phyloP scores from a whole-genome alignment of 1,140 invertebrate species.

The Prorops nasuta region DNA sequence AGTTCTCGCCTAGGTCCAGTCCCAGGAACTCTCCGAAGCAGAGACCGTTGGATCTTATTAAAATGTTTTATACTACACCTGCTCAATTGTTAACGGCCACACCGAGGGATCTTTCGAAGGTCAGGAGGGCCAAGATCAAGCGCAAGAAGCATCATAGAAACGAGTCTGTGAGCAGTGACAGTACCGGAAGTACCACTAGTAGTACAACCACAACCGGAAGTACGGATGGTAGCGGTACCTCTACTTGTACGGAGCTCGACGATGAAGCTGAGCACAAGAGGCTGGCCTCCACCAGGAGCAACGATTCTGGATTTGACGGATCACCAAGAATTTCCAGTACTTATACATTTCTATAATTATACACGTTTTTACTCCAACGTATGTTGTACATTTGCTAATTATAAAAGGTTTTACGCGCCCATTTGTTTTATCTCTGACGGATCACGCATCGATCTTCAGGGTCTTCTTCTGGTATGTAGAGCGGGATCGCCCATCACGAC shows the following conservation, averaged over 20 bases:
- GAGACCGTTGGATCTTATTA: conserved; percentile 45
- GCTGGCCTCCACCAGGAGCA: conserved; percentile 50
- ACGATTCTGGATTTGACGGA: conserved; percentile 55
- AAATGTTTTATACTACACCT: conserved; percentile 52
- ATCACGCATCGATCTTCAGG: too few relatives aligned
- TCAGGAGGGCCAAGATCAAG: conserved; percentile 46
- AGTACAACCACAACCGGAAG: conserved; percentile 41
- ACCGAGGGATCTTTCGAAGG: conserved; percentile 48
- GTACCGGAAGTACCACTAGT: conserved; percentile 45
- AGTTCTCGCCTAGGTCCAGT: conserved; percentile 17
- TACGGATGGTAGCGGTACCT: conserved; percentile 39
- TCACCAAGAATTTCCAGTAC: conserved; percentile 53
- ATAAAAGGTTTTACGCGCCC: too few relatives aligned
- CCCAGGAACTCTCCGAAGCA: conserved; percentile 31
- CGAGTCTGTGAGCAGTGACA: conserved; percentile 47
- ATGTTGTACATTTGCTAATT: too few relatives aligned
- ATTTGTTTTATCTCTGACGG: too few relatives aligned
- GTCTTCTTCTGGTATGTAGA: too few relatives aligned
- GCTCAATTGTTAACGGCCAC: conserved; percentile 48
- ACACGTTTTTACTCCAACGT: conserved; percentile 5
- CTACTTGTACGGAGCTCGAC: conserved; percentile 37
- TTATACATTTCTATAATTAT: conserved; percentile 19
- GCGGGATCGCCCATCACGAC: too few relatives aligned
- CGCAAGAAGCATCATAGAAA: conserved; percentile 44
- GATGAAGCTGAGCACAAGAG: conserved; percentile 48